Evolutionary conservation across 1,140 invertebrate species (phyloP).

Genomic region (Danaus melanippus): DNA sequence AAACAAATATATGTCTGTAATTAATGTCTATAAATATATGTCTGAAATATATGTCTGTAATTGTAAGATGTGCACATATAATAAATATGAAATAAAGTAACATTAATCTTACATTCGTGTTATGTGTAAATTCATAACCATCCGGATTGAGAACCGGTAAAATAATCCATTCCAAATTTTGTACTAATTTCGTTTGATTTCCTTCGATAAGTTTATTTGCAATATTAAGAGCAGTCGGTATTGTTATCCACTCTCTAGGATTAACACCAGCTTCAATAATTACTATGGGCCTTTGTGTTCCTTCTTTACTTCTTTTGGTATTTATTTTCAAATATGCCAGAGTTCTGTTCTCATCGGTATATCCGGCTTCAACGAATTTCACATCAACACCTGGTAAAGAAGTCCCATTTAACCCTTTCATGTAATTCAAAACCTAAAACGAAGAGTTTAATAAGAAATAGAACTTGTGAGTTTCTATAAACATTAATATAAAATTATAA

Average conservation of each 20-base stretch:
- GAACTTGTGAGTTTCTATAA: too few relatives aligned
- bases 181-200: slow-evolving; percentile 52
- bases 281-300: slow-evolving; percentile 35
- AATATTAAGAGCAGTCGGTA: slow-evolving; percentile 69
- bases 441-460: too few relatives aligned
- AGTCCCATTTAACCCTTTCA: slow-evolving; percentile 23
- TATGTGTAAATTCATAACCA: slow-evolving; percentile 82
- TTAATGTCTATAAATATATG: too few relatives aligned
- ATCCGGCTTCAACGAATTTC: slow-evolving; percentile 33
- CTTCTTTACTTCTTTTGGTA: slow-evolving; percentile 6
- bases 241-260: slow-evolving; percentile 76
- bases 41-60: not conserved
- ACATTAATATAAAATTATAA: too few relatives aligned
- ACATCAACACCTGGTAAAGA: slow-evolving; percentile 28
- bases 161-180: slow-evolving; percentile 79
- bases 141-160: slow-evolving; percentile 83
- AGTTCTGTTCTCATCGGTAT: slow-evolving; percentile 37
- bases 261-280: slow-evolving; percentile 72
- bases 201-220: slow-evolving; percentile 64
- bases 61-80: not conserved
- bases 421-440: slow-evolving; percentile 45
- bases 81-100: not conserved
- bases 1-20: not conserved
- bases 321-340: slow-evolving; percentile 43
- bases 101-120: slow-evolving; percentile 62